phyloP scores from a whole-genome alignment of 2,113 vertebrate genomes.

The Hydropotes inermis region DNA sequence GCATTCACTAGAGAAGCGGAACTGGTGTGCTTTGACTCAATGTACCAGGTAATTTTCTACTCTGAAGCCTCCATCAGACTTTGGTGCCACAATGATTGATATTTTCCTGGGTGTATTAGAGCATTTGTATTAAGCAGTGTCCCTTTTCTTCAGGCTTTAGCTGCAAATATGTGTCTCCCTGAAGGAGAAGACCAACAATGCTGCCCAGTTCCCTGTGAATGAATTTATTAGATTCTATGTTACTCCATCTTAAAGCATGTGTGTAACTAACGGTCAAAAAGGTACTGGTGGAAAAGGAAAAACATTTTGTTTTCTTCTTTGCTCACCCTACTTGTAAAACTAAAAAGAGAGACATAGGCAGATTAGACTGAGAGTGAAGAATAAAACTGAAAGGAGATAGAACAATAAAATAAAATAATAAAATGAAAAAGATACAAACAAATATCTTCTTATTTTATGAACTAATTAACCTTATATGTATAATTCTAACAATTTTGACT shows the following conservation, averaged over 20 bases:
- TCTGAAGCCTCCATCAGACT: not conserved
- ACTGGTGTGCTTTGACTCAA: not conserved
- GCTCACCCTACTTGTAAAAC: not conserved
- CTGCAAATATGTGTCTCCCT: not conserved
- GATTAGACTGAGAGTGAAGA: not conserved
- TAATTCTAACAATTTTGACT: not conserved
- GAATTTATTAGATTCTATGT: not conserved
- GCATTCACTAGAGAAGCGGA: not conserved
- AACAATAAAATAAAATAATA: not conserved
- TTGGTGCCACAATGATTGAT: not conserved
- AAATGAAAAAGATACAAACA: not conserved
- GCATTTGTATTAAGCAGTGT: not conserved
- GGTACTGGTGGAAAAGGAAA: fast-evolving
- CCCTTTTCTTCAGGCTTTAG: not conserved
- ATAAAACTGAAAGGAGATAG: not conserved
- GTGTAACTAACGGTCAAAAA: not conserved
- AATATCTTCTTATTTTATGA: not conserved
- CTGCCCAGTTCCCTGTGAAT: not conserved
- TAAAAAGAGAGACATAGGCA: not conserved
- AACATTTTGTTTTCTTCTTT: not conserved
- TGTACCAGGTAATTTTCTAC: fast-evolving
- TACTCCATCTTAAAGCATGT: not conserved
- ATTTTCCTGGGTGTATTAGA: not conserved
- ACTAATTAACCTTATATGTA: not conserved
- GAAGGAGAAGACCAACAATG: not conserved